phyloP scores from a whole-genome alignment of 2,113 vertebrate species.

The Cheirogaleus medius region DNA sequence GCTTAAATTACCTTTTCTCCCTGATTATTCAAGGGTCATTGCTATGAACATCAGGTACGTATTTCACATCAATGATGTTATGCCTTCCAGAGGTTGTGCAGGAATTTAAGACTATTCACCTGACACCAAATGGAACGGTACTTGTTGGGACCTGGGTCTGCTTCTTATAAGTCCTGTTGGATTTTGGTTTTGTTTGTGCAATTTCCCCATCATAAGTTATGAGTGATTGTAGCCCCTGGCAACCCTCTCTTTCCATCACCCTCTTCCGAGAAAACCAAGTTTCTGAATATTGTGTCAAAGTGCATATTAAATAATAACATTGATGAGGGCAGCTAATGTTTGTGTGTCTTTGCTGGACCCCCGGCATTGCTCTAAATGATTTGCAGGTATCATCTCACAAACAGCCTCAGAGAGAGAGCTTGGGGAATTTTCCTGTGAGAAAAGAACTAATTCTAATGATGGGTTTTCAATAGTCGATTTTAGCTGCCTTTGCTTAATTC shows the following conservation, averaged over 20 bases:
- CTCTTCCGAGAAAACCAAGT: background rate
- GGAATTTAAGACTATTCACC: background rate
- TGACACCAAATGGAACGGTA: background rate
- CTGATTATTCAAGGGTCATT: background rate
- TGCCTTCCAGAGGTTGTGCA: too few species aligned
- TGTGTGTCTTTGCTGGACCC: background rate
- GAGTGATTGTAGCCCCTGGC: background rate
- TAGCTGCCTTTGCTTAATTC: background rate
- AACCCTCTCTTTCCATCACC: background rate
- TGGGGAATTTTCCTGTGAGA: background rate
- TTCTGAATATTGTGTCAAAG: background rate
- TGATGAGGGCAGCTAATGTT: too few species aligned
- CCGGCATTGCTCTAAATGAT: background rate
- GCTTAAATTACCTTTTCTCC: background rate
- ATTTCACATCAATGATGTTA: background rate
- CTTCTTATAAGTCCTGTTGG: background rate
- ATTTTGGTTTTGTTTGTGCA: background rate
- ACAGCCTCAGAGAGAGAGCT: background rate
- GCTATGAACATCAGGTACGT: background rate
- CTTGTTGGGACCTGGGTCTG: background rate
- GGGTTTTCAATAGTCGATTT: background rate
- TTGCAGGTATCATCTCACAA: background rate
- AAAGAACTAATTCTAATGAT: background rate
- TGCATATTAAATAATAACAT: background rate
- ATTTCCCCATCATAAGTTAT: background rate